Percentiles rank a stretch among this genome's conserved stretches.
phyloP scores from a whole-genome alignment of 2,888 invertebrate genomes.

The Julus scanicus region DNA sequence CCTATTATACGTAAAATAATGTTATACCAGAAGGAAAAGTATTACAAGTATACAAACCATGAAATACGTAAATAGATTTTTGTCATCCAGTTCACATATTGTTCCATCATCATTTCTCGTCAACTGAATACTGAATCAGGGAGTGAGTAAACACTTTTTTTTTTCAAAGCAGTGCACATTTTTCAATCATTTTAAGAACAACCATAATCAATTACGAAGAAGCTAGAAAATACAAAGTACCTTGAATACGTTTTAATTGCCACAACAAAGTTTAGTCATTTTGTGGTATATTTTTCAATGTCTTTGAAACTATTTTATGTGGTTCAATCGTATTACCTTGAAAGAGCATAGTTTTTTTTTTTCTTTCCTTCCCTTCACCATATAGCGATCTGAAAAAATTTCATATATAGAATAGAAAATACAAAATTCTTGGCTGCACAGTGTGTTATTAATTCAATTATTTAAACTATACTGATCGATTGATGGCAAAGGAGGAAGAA shows the following conservation, averaged over 20 bases:
- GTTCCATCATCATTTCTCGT: background rate
- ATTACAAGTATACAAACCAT: background rate
- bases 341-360: background rate
- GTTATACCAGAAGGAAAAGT: background rate
- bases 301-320: background rate
- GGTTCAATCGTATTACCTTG: no score
- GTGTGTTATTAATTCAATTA: background rate
- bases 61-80: background rate
- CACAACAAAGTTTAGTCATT: no score
- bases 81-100: background rate
- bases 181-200: background rate
- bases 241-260: no score
- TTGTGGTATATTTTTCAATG: background rate
- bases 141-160: background rate
- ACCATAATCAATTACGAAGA: background rate
- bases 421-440: background rate
- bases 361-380: background rate
- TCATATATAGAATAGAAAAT: background rate
- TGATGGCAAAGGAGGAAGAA: background rate
- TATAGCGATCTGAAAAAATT: background rate
- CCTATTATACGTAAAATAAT: conserved; percentile 22
- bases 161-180: no score
- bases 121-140: background rate
- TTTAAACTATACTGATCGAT: background rate
- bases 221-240: background rate